Evolutionary conservation across 2,113 vertebrate genomes (phyloP).

Genomic region (Emberiza fucata): DNA sequence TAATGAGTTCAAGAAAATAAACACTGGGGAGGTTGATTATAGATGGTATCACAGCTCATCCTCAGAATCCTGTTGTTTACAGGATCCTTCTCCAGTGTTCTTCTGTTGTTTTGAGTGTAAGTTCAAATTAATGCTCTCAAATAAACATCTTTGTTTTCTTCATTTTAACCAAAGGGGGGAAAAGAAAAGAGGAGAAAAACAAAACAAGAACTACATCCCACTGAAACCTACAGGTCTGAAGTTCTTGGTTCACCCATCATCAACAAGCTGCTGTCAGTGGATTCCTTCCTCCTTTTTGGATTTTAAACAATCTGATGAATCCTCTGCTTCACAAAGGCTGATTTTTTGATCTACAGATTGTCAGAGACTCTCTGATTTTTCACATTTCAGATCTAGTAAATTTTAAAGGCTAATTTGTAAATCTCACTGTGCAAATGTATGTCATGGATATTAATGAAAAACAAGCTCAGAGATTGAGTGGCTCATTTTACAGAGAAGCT

Average conservation of each 20-base stretch:
- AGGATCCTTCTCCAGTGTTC: background rate
- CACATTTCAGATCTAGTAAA: background rate
- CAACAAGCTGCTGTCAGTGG: background rate
- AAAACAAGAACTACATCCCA: background rate
- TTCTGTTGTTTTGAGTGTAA: background rate
- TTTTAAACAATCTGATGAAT: background rate
- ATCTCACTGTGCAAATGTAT: background rate
- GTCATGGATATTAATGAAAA: background rate
- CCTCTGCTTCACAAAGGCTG: background rate
- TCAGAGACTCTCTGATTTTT: background rate
- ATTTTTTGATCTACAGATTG: background rate
- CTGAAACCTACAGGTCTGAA: background rate
- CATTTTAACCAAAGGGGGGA: background rate
- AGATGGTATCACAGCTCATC: background rate
- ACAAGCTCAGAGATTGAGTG: background rate
- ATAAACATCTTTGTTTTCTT: background rate
- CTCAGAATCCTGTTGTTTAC: background rate
- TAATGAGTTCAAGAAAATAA: background rate
- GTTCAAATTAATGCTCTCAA: background rate
- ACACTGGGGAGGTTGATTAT: background rate
- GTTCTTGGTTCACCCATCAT: background rate
- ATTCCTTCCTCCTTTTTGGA: background rate
- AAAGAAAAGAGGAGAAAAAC: background rate
- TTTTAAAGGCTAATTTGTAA: background rate
- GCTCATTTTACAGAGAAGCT: background rate